Evolutionary conservation across 2,113 vertebrate genomes (phyloP).

Genomic region (Empidonax alnorum): DNA sequence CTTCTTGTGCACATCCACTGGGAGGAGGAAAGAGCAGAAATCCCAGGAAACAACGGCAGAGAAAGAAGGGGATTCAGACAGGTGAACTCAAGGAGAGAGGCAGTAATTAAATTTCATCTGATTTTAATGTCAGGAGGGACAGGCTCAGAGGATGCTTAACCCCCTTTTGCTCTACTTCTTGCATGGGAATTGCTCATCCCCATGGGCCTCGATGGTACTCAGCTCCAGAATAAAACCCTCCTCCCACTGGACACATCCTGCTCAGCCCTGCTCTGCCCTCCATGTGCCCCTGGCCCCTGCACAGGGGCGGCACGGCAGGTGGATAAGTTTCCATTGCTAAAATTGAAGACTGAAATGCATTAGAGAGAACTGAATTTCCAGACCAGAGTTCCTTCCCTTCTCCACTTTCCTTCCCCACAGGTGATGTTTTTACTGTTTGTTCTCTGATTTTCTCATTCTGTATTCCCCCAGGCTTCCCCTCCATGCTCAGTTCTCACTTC

Average conservation of each 20-base stretch:
- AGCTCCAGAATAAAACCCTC: neutral
- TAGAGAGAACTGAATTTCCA: neutral
- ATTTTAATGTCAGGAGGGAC: no score
- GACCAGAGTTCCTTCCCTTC: neutral
- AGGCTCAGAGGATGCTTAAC: neutral
- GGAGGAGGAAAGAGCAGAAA: neutral
- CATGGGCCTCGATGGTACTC: fast-evolving
- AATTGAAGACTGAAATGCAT: neutral
- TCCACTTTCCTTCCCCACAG: neutral
- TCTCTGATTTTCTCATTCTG: neutral
- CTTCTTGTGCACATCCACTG: no score
- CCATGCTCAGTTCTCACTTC: neutral
- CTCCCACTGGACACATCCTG: neutral
- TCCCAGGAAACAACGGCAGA: fast-evolving
- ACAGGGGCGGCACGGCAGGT: fast-evolving
- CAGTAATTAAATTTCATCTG: neutral
- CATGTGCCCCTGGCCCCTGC: neutral
- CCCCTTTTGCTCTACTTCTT: neutral
- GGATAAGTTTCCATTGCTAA: neutral
- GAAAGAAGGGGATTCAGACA: neutral
- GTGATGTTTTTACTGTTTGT: neutral
- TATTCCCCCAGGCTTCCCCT: neutral
- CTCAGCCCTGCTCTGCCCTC: neutral
- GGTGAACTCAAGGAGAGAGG: neutral
- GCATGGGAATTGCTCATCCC: neutral